These are phyloP conservation scores for Drosophila jambulina DNA, from an alignment of 1,140 invertebrate genomes.

Conservation along the genomic window DNA sequence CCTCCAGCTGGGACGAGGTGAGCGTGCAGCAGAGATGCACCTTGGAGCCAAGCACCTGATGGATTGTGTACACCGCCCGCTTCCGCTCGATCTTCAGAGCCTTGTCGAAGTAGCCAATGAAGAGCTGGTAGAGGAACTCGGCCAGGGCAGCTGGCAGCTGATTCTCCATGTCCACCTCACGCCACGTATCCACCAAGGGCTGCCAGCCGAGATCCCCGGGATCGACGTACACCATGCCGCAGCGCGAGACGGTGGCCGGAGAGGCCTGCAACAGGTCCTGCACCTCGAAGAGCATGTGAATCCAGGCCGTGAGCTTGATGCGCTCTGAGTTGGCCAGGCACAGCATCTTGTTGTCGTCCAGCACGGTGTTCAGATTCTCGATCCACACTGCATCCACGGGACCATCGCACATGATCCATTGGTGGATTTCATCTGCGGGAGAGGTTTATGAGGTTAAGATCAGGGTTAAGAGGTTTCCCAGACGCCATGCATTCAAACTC, in stretches of 20 bases:
- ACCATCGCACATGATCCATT: conserved; percentile 95
- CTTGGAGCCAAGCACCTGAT: conserved; percentile 93
- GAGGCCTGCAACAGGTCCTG: conserved; percentile 94
- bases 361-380: conserved; percentile 96
- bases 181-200: conserved; percentile 93
- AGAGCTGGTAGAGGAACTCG: conserved; percentile 87
- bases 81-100: conserved; percentile 89
- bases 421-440: conserved; percentile 87
- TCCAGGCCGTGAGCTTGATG: conserved; percentile 93
- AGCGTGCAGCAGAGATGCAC: conserved; percentile 90
- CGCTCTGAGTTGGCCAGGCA: conserved; percentile 95
- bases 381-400: conserved; percentile 98
- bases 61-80: conserved; percentile 88
- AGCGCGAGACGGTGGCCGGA: conserved; percentile 94
- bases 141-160: conserved; percentile 87
- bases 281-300: conserved; percentile 95
- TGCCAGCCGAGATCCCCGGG: conserved; percentile 92
- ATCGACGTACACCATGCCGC: conserved; percentile 97
- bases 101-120: conserved; percentile 88
- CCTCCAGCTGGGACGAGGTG: conserved; percentile 88
- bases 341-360: conserved; percentile 98
- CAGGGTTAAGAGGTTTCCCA: neutral
- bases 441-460: neutral
- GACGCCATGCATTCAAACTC: neutral
- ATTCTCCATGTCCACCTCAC: conserved; percentile 87